Evolutionary conservation across 2,888 invertebrate genomes (phyloP).

Genomic region (Euplexia lucipara): DNA sequence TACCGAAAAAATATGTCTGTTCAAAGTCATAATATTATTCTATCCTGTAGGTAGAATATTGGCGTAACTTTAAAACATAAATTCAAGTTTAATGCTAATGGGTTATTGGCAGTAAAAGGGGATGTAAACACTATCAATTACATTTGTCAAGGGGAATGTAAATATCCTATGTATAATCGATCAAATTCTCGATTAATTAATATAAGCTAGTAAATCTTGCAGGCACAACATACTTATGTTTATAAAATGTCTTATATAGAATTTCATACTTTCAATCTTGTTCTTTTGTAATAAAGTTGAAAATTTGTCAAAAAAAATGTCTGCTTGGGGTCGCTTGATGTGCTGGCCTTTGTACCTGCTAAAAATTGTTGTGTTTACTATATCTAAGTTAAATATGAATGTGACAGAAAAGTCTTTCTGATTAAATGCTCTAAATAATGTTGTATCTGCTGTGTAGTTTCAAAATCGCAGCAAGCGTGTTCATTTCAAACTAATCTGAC

Average conservation of each 20-base stretch:
- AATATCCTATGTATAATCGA: conserved; percentile 40
- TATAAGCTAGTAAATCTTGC: neutral
- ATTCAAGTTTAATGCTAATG: conserved; percentile 66
- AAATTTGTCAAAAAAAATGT: too few species aligned
- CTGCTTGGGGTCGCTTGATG: too few species aligned
- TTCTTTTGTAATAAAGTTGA: too few species aligned
- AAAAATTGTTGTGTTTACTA: too few species aligned
- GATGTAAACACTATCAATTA: conserved; percentile 77
- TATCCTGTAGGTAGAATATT: neutral
- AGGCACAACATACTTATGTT: conserved; percentile 25
- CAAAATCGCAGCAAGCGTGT: too few species aligned
- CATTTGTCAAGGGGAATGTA: conserved; percentile 53
- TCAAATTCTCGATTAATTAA: conserved; percentile 20
- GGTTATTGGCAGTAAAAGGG: conserved; percentile 68
- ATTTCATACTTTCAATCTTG: too few species aligned
- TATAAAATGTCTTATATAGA: neutral
- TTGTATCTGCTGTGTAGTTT: too few species aligned
- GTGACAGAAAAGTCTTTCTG: too few species aligned
- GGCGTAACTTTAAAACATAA: conserved; percentile 45
- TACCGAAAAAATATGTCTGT: neutral
- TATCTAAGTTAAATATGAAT: too few species aligned
- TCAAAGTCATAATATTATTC: conserved; percentile 5
- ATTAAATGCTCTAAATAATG: too few species aligned
- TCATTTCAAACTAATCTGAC: too few species aligned
- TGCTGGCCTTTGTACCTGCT: too few species aligned